Percentiles rank a stretch among this genome's conserved stretches.
These are phyloP conservation scores for Popillia japonica DNA, from an alignment of 1,140 invertebrate species.

Conservation along the genomic window DNA sequence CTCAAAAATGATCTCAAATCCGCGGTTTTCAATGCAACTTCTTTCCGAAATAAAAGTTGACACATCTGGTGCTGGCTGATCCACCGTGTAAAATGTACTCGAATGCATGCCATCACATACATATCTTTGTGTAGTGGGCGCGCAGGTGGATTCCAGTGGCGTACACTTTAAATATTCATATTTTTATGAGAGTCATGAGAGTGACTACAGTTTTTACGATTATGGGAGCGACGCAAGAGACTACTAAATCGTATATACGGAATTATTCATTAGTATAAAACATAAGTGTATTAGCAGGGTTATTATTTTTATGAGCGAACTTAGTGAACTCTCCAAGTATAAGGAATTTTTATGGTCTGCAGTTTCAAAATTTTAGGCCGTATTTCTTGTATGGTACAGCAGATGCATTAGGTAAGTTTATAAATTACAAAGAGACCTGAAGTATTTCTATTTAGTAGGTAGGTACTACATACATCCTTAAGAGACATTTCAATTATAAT, in stretches of 20 bases:
- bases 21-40: too few species aligned
- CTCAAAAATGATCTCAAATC: too few species aligned
- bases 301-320: too few species aligned
- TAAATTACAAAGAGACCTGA: too few species aligned
- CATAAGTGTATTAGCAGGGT: not conserved
- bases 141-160: not conserved
- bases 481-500: too few species aligned
- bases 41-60: not conserved
- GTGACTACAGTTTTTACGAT: constrained; percentile 9
- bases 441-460: too few species aligned
- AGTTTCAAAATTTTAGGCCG: too few species aligned
- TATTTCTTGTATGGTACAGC: too few species aligned
- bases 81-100: not conserved
- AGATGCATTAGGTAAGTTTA: too few species aligned
- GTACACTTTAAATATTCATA: constrained; percentile 16
- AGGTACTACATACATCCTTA: too few species aligned
- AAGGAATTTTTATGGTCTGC: too few species aligned
- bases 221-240: constrained; percentile 3
- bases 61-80: not conserved
- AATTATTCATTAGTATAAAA: constrained; percentile 3
- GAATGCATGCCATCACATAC: not conserved
- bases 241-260: not conserved
- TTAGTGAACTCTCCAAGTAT: too few species aligned
- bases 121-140: not conserved
- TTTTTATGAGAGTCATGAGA: constrained; percentile 11